Conservation (phyloP, 2,113 vertebrate genomes). For the Leucopsar rothschildi region DNA sequence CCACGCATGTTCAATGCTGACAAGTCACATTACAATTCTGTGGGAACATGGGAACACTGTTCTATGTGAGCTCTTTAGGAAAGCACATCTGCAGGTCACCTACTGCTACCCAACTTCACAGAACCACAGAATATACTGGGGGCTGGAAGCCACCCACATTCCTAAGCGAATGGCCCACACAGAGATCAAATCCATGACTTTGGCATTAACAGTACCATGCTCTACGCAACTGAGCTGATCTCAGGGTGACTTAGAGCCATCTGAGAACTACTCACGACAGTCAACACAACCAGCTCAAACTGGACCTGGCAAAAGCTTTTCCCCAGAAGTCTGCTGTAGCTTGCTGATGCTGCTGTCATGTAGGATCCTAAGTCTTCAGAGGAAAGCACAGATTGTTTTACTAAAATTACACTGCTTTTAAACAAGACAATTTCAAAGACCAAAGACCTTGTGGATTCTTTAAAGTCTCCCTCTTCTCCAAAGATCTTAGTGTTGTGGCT, state of each 20-base stretch:
- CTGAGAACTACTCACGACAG: not conserved
- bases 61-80: not conserved
- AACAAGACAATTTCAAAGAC: not conserved
- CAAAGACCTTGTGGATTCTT: not conserved
- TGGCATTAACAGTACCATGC: not conserved
- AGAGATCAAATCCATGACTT: not conserved
- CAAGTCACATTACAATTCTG: not conserved
- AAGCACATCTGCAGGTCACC: not conserved
- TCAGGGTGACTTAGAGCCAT: not conserved
- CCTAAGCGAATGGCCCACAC: not conserved
- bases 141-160: not conserved
- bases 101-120: not conserved
- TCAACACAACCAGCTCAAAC: not conserved
- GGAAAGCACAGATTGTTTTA: not conserved
- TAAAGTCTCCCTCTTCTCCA: not conserved
- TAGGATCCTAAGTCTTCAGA: not conserved
- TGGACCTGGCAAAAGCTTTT: not conserved
- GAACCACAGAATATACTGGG: not conserved
- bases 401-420: not conserved
- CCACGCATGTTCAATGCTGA: rapidly evolving
- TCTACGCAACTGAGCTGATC: not conserved
- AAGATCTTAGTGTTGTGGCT: not conserved
- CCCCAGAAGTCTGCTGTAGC: not conserved
- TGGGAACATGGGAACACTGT: rapidly evolving
- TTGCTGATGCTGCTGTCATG: not conserved